phyloP scores from a whole-genome alignment of 2,113 vertebrate species.

The Ptilonorhynchus violaceus region DNA sequence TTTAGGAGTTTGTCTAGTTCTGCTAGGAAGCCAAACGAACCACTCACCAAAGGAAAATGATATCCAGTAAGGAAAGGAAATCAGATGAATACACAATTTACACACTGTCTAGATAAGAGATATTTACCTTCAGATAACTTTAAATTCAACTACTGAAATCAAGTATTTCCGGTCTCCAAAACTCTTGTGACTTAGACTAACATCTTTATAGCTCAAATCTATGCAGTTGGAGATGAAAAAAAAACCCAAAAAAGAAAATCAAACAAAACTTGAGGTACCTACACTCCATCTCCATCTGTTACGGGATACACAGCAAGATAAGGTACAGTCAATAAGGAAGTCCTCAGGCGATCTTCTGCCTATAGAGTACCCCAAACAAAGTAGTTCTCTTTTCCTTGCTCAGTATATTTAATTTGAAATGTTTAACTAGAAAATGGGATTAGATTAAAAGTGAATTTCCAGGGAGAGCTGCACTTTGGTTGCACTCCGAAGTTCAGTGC shows the following conservation, averaged over 20 bases:
- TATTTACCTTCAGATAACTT: conserved; percentile 60
- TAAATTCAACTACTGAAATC: conserved; percentile 44
- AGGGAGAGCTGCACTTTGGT: not conserved
- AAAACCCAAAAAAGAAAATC: not conserved
- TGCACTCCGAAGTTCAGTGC: not conserved
- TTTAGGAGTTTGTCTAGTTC: conserved; percentile 45
- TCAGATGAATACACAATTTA: conserved; percentile 33
- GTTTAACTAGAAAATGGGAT: conserved; percentile 26
- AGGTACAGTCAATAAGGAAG: conserved; percentile 40
- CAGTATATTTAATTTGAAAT: not conserved
- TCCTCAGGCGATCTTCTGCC: conserved; percentile 42
- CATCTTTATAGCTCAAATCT: conserved; percentile 33
- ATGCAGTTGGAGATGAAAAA: not conserved
- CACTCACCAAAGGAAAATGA: not conserved
- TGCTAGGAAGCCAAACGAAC: conserved; percentile 28
- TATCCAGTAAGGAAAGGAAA: conserved; percentile 24
- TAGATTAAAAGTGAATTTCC: conserved; percentile 19
- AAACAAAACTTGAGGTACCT: conserved; percentile 17
- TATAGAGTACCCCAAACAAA: not conserved
- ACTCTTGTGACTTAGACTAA: conserved; percentile 40
- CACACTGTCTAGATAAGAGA: conserved; percentile 22
- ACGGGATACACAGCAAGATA: conserved; percentile 21
- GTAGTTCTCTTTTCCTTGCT: not conserved
- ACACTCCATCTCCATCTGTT: not conserved
- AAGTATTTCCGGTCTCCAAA: conserved; percentile 54